These are phyloP conservation scores for Platycheirus rosarum DNA, from an alignment of 2,888 invertebrate species.

Conservation along the genomic window DNA sequence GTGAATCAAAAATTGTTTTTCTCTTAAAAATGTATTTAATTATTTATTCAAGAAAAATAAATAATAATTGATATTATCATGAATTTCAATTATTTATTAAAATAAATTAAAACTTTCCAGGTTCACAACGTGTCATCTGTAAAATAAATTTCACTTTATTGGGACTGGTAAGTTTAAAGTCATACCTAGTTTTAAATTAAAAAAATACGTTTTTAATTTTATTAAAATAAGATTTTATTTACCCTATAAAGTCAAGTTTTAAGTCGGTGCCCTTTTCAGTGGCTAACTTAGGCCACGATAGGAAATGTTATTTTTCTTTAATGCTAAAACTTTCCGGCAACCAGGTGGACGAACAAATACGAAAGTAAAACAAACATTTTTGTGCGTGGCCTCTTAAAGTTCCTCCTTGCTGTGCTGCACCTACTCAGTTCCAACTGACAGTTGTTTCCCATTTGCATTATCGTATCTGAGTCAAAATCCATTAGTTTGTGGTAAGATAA, in stretches of 20 bases:
- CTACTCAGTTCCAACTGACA: slow-evolving; percentile 5
- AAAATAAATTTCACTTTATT: neutral
- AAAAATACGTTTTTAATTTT: too few species aligned
- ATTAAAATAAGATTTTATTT: too few species aligned
- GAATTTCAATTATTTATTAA: neutral
- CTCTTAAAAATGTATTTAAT: too few species aligned
- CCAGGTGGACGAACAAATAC: neutral
- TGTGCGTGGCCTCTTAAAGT: neutral
- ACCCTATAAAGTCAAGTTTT: too few species aligned
- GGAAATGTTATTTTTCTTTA: neutral
- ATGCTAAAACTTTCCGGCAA: neutral
- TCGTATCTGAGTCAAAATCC: slow-evolving; percentile 41
- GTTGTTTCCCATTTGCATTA: slow-evolving; percentile 48
- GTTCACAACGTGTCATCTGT: slow-evolving; percentile 4
- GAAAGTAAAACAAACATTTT: neutral
- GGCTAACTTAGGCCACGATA: too few species aligned
- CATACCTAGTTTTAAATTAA: too few species aligned
- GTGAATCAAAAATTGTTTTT: too few species aligned
- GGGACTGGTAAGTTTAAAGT: slow-evolving; percentile 14
- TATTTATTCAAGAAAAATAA: too few species aligned
- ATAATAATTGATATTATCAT: too few species aligned
- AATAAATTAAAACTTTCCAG: neutral
- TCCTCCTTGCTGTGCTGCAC: neutral
- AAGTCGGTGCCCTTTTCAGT: too few species aligned
- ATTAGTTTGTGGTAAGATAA: slow-evolving; percentile 28